A percentile compares a stretch with the other conserved stretches of the same genome.
These are phyloP conservation scores for Chaunax sp. DNA, from an alignment of 2,797 vertebrate genomes.

Conservation along the genomic window DNA sequence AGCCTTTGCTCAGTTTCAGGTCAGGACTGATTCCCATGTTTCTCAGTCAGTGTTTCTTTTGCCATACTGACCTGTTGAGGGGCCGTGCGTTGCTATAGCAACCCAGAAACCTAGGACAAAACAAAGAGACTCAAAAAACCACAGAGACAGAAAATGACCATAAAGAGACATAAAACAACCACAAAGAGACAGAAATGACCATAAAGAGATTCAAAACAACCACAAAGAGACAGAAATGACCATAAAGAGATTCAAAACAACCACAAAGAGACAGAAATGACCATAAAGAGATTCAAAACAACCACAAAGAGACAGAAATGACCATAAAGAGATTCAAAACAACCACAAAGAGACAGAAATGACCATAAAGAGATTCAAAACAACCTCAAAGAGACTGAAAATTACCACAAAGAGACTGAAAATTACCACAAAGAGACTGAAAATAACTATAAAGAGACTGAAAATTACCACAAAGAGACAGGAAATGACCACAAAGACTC, in stretches of 20 bases:
- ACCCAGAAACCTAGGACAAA: background rate
- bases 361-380: background rate
- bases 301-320: background rate
- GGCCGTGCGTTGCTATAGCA: background rate
- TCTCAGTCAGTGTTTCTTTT: background rate
- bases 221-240: background rate
- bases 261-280: no score
- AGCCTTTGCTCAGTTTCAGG: background rate
- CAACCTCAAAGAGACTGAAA: background rate
- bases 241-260: background rate
- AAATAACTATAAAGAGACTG: background rate
- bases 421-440: no score
- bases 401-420: no score
- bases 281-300: background rate
- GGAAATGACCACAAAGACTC: background rate
- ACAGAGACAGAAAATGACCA: background rate
- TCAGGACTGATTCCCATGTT: no score
- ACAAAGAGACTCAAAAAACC: background rate
- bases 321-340: background rate
- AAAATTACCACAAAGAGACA: background rate
- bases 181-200: background rate
- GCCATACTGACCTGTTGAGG: background rate
- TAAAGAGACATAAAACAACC: background rate
- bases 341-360: background rate
- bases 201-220: background rate